Conservation (phyloP, 2,113 vertebrate species). For the Paracanthobrama guichenoti region DNA sequence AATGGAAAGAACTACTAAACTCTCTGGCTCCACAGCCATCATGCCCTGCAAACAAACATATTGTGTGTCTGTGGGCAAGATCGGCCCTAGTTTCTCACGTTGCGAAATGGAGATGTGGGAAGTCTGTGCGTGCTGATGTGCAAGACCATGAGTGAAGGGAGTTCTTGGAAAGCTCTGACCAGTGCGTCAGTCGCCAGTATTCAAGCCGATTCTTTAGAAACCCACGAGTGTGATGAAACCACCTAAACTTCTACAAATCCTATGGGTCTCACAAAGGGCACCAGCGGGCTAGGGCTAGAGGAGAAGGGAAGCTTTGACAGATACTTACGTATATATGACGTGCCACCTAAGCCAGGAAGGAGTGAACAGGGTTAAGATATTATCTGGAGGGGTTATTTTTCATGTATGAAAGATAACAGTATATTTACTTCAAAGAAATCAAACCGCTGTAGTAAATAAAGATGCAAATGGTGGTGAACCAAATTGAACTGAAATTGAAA, state of each 20-base stretch:
- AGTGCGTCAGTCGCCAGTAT: not conserved
- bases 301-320: not conserved
- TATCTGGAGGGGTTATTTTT: not conserved
- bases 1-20: constrained; percentile 2
- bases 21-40: not conserved
- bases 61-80: not conserved
- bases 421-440: not conserved
- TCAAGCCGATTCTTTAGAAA: constrained; percentile 50
- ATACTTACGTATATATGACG: constrained; percentile 75
- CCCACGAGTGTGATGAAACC: not conserved
- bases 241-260: not conserved
- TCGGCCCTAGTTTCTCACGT: not conserved
- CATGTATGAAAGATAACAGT: not conserved
- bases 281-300: not conserved
- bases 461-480: not conserved
- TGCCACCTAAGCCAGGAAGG: constrained; percentile 62
- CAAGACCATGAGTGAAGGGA: not conserved
- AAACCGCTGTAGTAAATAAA: not conserved
- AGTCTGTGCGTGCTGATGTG: constrained; percentile 31
- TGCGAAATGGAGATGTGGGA: constrained; percentile 44
- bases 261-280: not conserved
- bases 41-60: not conserved
- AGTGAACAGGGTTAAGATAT: constrained; percentile 43
- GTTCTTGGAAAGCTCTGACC: constrained; percentile 54
- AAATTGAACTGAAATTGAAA: not conserved